Percentiles rank a stretch among this genome's conserved stretches.
phyloP scores from a whole-genome alignment of 2,888 invertebrate species.

The Kryphioiulus occultus region DNA sequence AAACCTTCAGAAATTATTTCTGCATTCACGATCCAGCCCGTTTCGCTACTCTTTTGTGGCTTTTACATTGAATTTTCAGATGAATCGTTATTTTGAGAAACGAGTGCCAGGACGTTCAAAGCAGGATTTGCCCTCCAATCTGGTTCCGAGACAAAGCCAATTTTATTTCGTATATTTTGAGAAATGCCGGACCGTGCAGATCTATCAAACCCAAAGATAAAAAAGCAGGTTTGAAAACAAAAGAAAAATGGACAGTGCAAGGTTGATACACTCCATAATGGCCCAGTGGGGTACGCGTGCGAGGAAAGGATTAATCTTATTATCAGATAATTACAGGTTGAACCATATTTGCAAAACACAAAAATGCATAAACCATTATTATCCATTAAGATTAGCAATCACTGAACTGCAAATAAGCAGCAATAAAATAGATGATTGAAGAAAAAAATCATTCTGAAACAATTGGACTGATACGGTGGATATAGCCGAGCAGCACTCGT shows the following conservation, averaged over 20 bases:
- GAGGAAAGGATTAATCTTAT: constrained; percentile 20
- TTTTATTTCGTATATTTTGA: neutral
- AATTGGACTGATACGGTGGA: neutral
- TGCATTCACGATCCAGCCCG: too few species aligned
- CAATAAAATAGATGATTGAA: neutral
- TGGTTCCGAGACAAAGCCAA: neutral
- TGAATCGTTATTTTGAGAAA: neutral
- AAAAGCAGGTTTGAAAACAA: neutral
- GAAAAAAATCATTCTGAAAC: neutral
- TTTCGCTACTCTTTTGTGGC: neutral
- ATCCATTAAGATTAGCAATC: neutral
- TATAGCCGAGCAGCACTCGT: too few species aligned
- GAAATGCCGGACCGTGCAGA: neutral
- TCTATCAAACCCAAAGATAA: neutral
- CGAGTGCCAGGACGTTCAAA: constrained; percentile 13
- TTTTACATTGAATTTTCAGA: neutral
- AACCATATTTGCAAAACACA: neutral
- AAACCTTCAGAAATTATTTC: too few species aligned
- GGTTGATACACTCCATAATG: neutral
- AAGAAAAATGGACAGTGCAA: neutral
- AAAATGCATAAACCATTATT: neutral
- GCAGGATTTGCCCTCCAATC: neutral
- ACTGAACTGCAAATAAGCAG: neutral
- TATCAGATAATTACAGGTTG: neutral
- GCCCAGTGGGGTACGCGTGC: neutral